Evolutionary conservation across 2,113 vertebrate species (phyloP), one percentile per base, ranked within the genome.

Genomic region (Ageneiosus marmoratus): DNA sequence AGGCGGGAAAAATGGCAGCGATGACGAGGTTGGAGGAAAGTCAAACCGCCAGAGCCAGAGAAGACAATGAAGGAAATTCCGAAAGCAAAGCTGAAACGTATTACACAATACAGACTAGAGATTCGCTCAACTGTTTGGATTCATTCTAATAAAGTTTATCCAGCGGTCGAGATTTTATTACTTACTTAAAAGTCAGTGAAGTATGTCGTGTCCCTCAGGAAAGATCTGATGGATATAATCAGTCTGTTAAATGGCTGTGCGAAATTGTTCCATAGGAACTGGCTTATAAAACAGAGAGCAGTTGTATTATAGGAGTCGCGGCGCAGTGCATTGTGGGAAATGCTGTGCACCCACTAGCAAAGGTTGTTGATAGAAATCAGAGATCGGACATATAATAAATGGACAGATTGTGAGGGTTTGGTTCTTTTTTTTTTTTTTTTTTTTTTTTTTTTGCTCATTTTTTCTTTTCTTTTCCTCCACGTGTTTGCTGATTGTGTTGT

Each of bases 261-360:
- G n/a, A n/a, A 16, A 32, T 53, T 32, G 16, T 85, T 79, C 58
- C 22, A 53, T 80, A 77, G 74, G 53, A 79, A 48, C 56, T 63
- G 41, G 44, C 63, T 77, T 72, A 77, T 80, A 83, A 83, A 73
- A 83, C 41, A 4, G 41, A 41, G 41, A 48, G n/a, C 13, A 48
- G 10, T 32, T 22, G 27, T 53, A 53, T 75, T 75, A 11, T 53
- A 75, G 15, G 22, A 74, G 2, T 15, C 29, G 6, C 72, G 32
- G 50, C n/a, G 50, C 48, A 41, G 65, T 56, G 79, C 67, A 55
- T 58, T 73, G 37, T 72, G 79, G 79, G 67, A 58, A 2, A 4
- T 46, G 65, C 51, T 24, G 67, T 13, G 58, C 32, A 53, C 46
- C 13, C 10, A 15, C 34, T 72, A 41, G 37, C 65, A 46, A 48